Conservation (phyloP, 2,113 vertebrate genomes). For the Pycnonotus jocosus region DNA sequence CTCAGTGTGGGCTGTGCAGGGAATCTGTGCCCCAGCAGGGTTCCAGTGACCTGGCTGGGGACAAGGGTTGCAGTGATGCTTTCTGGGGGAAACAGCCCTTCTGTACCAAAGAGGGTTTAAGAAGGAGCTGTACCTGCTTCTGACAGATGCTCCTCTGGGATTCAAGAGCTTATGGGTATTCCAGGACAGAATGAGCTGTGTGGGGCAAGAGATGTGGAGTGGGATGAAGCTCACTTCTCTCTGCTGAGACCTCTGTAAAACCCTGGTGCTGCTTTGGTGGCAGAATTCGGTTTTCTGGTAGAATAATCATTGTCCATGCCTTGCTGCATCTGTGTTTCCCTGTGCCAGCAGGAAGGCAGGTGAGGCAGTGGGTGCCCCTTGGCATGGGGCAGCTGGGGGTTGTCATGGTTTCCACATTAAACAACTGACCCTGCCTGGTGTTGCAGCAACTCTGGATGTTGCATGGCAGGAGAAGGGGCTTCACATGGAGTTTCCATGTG, state of each 20-base stretch:
- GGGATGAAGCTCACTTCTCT: neutral
- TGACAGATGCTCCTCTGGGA: neutral
- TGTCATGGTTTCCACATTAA: neutral
- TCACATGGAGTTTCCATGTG: rapidly evolving
- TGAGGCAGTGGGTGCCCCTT: neutral
- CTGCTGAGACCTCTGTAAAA: neutral
- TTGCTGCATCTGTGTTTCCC: neutral
- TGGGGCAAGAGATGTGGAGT: neutral
- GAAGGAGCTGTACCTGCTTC: neutral
- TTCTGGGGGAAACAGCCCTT: neutral
- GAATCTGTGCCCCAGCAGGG: neutral
- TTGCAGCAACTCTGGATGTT: neutral
- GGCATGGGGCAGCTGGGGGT: rapidly evolving
- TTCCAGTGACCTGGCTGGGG: neutral
- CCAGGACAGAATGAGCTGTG: neutral
- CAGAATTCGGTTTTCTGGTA: neutral
- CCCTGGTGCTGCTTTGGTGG: neutral
- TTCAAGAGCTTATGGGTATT: neutral
- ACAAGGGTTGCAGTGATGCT: neutral
- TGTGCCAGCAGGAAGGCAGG: neutral
- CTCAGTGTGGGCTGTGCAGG: neutral
- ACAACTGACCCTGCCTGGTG: rapidly evolving
- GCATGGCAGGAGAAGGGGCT: neutral
- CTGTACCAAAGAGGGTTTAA: neutral
- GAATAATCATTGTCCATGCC: neutral